Evolutionary conservation across 2,888 invertebrate genomes (phyloP), one percentile per base, ranked within the genome.

Genomic region (Drosophila niveifrons): DNA sequence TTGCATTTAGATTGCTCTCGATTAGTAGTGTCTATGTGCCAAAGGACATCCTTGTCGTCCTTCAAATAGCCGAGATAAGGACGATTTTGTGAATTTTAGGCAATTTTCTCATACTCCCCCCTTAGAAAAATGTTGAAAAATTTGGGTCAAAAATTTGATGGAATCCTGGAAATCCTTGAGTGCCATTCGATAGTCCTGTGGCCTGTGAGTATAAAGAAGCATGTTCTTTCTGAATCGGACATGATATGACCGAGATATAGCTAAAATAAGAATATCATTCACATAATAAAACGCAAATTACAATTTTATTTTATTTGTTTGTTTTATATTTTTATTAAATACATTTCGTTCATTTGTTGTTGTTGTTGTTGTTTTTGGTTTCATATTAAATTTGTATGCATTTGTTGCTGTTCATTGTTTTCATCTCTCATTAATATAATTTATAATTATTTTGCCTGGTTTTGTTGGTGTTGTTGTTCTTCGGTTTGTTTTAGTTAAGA

Each of bases 281-380:
- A 44, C 6, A 23, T 0, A 55, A 57, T 57, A 13, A 62, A 53
- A 61, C 15, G 29, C 28, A 41, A 17, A 10, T 10, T 11, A 2
- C 2, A 29, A n/a, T 29, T 15, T n/a, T 18, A n/a, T 57, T 39
- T 68, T 23, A 23, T 73, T 81, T 67, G 39, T 83, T 74, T 74
- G 55, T 74, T 69, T 58, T 65, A 69, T 86, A 88, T 69, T 80
- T 88, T 83, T 83, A 86, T 88, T 83, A 86, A 88, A 83, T 83
- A 88, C 87, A 88, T 83, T 88, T 83, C 71, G 84, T 81, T 82
- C 57, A 68, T 70, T 62, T 80, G 50, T 65, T 73, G 51, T 66
- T 57, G 46, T 63, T 66, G 39, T 70, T 57, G n/a, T n/a, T n/a
- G n/a, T 41, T 75, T 18, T 48, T 61, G 41, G 52, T 63, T 50